These are phyloP conservation scores for Nowickia ferox DNA, from an alignment of 2,888 invertebrate species.

Conservation along the genomic window DNA sequence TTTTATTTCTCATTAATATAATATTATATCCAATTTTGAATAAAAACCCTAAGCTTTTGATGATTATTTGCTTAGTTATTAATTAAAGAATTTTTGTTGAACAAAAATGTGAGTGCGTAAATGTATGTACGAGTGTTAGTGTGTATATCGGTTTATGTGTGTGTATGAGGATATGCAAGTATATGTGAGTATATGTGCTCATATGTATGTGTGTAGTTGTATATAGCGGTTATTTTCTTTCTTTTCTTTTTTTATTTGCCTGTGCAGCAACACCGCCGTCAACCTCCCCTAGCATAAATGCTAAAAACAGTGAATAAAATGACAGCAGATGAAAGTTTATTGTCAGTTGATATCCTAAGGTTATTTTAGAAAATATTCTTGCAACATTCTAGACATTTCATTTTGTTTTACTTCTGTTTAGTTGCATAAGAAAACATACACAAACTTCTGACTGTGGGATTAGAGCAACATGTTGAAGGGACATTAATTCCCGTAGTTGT, in stretches of 20 bases:
- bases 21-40: constrained; percentile 57
- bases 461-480: constrained; percentile 44
- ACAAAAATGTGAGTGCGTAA: constrained; percentile 77
- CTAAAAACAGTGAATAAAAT: constrained; percentile 73
- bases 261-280: constrained; percentile 18
- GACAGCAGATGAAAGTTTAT: constrained; percentile 74
- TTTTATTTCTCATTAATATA: constrained; percentile 59
- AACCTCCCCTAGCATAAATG: constrained; percentile 54
- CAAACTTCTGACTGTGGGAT: constrained; percentile 52
- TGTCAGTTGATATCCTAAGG: constrained; percentile 74
- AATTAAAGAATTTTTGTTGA: constrained; percentile 81
- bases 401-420: constrained; percentile 52
- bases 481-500: constrained; percentile 37
- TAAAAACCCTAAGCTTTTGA: constrained; percentile 80
- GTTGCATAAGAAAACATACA: constrained; percentile 8
- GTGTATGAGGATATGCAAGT: not conserved
- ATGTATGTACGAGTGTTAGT: constrained; percentile 33
- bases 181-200: constrained; percentile 48
- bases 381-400: constrained; percentile 69
- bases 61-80: constrained; percentile 80
- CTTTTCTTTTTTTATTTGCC: constrained; percentile 8
- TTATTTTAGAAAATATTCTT: constrained; percentile 71
- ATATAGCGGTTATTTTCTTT: not conserved
- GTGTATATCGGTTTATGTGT: not conserved
- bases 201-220: constrained; percentile 22